These are phyloP conservation scores for Paratrypauchen microcephalus DNA, from an alignment of 2,797 vertebrate species.

Conservation along the genomic window DNA sequence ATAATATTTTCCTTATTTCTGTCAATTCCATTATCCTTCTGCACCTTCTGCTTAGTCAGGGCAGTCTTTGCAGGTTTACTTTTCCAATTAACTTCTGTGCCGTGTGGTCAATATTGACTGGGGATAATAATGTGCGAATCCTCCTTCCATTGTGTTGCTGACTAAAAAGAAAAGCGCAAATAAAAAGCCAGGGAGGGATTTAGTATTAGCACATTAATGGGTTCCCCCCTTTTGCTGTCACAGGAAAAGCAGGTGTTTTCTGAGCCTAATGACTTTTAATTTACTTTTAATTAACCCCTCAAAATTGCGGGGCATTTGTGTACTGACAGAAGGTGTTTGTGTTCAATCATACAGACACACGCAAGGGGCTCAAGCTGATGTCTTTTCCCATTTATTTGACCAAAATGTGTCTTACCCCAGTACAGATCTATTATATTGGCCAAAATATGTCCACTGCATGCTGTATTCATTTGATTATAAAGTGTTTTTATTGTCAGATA, in stretches of 20 bases:
- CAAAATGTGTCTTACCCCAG: too few species aligned
- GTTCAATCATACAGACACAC: slow-evolving; percentile 57
- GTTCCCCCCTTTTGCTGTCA: slow-evolving; percentile 65
- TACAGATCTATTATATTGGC: too few species aligned
- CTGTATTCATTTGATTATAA: too few species aligned
- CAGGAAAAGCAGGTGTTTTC: slow-evolving; percentile 75
- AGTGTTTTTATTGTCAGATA: too few species aligned
- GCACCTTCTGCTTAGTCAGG: slow-evolving; percentile 61
- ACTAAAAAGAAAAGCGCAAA: slow-evolving; percentile 62
- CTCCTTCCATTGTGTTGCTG: slow-evolving; percentile 61
- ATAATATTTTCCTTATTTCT: slow-evolving; percentile 64
- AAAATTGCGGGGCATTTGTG: slow-evolving; percentile 62
- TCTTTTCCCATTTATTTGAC: too few species aligned
- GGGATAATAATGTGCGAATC: slow-evolving; percentile 73
- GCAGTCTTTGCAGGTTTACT: slow-evolving; percentile 65
- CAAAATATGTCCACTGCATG: too few species aligned
- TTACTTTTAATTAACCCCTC: slow-evolving; percentile 81
- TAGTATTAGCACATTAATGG: slow-evolving; percentile 77
- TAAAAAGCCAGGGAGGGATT: slow-evolving; percentile 60
- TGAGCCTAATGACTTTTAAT: slow-evolving; percentile 77
- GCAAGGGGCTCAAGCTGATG: not conserved
- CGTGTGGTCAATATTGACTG: slow-evolving; percentile 75
- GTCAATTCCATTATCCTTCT: slow-evolving; percentile 61
- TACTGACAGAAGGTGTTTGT: slow-evolving; percentile 40
- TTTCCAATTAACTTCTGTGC: slow-evolving; percentile 73